phyloP scores from a whole-genome alignment of 2,797 vertebrate genomes.

The Serranus cabrilla region DNA sequence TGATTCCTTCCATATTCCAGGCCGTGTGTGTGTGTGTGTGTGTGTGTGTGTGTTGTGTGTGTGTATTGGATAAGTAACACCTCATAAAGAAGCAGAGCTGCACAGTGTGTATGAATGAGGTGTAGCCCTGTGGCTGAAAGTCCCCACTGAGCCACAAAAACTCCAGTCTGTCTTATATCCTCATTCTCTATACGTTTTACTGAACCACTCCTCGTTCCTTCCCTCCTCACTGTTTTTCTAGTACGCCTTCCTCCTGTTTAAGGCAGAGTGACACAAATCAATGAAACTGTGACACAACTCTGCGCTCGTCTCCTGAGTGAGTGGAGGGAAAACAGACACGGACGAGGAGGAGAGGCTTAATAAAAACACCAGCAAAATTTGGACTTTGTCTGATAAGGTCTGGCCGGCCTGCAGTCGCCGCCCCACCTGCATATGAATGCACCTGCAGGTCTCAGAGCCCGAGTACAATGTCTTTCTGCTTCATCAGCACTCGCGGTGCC shows the following conservation, averaged over 20 bases:
- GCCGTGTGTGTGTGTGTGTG: background rate
- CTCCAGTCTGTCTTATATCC: constrained; percentile 31
- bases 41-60: background rate
- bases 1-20: constrained; percentile 14
- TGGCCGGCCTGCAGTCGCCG: constrained; percentile 66
- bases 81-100: constrained; percentile 43
- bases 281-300: constrained; percentile 23
- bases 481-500: constrained; percentile 12
- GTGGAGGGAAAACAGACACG: constrained; percentile 5
- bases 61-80: constrained; percentile 39
- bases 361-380: constrained; percentile 32
- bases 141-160: constrained; percentile 54
- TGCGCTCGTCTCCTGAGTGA: constrained; percentile 4
- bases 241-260: background rate
- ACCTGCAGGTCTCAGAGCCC: constrained; percentile 59
- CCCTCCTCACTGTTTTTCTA: background rate
- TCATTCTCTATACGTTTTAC: constrained; percentile 14
- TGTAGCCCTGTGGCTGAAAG: constrained; percentile 42
- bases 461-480: constrained; percentile 48
- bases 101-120: constrained; percentile 50
- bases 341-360: background rate
- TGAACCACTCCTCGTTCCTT: constrained; percentile 8
- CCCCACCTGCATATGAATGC: constrained; percentile 79
- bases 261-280: constrained; percentile 19
- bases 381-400: constrained; percentile 59